Evolutionary conservation across 2,113 vertebrate species (phyloP), one percentile per base, ranked within the genome.

Genomic region (Lanius collurio): DNA sequence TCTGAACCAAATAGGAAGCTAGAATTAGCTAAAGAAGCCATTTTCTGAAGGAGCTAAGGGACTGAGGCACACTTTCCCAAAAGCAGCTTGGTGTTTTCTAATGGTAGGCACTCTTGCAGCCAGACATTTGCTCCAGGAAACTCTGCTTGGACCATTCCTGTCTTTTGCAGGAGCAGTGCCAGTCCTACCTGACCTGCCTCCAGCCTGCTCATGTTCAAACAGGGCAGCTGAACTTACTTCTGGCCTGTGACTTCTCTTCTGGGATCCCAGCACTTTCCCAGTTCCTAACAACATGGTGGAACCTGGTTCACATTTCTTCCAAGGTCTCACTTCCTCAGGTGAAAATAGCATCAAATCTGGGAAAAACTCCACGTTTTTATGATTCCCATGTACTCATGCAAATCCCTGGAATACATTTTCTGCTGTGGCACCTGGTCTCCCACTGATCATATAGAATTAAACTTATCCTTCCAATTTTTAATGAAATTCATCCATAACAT

Each of bases 361-460:
- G 56, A 55, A 75, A 7, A 71, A 55, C 16, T 8, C 37, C 37
- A 4, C 39, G 35, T 35, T 6, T 46, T 80, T 73, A 28, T 74
- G 39, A 39, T 8, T 83, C 39, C 47, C 33, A 33, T 12, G 14
- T 2, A 49, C 21, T 65, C 57, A 18, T 37, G 21, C 22, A 76
- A 74, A 88, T 56, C 28, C 46, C 33, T 55, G 68, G 28, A 74
- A 47, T 16, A 46, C 9, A 11, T 64, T 80, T 78, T 73, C 39
- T 76, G 52, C 50, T 77, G 5, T 55, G 31, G 31, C 46, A 53
- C 59, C 19, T 86, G 78, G 52, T 84, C 30, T 89, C 13, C 28
- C 35, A 69, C 46, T 83, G 74, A 82, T 86, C 46, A n/a, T 22
- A 71, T 64, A 21, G 82, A 92, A 44, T 87, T 88, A 84, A 95